Percentiles rank a stretch among this genome's conserved stretches.
Conservation (phyloP, 1,140 invertebrate genomes). For the Macrotrachela quadricornifera region DNA sequence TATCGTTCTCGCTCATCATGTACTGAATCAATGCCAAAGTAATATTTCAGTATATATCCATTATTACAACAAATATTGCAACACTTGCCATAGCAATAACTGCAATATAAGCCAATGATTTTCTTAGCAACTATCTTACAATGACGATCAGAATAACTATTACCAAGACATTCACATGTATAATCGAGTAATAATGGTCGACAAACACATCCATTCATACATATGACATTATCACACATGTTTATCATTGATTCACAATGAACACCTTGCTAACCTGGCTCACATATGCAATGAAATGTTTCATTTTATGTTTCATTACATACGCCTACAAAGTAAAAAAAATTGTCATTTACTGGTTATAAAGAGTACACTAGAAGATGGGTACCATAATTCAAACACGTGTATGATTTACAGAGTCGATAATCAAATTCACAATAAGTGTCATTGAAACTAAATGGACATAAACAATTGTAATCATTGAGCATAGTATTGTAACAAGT, state of each 20-base stretch:
- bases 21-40: too few species aligned
- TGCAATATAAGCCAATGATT: too few species aligned
- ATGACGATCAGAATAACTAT: too few species aligned
- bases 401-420: constrained; percentile 6
- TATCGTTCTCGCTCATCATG: too few species aligned
- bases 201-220: neutral
- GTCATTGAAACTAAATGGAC: constrained; percentile 11
- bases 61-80: too few species aligned
- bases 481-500: too few species aligned
- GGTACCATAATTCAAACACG: constrained; percentile 8
- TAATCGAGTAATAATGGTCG: neutral
- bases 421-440: constrained; percentile 1
- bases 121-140: too few species aligned
- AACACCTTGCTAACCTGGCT: neutral
- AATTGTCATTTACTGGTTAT: neutral
- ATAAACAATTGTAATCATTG: constrained; percentile 10
- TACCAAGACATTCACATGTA: neutral
- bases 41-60: too few species aligned
- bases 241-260: neutral
- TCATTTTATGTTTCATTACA: too few species aligned
- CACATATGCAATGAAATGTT: neutral
- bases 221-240: neutral
- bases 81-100: too few species aligned
- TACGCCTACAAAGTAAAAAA: too few species aligned
- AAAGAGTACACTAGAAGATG: neutral